A percentile compares a stretch with the other conserved stretches of the same genome.
These are phyloP conservation scores for Archaeoteleia sp. DNA, from an alignment of 2,888 invertebrate genomes.

Conservation along the genomic window DNA sequence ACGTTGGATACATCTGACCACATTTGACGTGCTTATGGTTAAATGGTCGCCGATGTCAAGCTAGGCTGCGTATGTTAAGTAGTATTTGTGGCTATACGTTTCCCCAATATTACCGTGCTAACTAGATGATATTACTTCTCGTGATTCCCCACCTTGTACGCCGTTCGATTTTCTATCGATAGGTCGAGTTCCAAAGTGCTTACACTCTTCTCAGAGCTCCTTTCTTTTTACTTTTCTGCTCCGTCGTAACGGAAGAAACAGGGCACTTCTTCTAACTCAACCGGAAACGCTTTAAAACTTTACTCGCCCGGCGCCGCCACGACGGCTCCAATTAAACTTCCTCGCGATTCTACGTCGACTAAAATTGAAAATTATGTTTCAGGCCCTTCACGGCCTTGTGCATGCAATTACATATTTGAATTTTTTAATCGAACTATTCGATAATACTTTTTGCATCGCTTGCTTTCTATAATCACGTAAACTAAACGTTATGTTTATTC, in stretches of 20 bases:
- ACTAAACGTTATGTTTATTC: too few species aligned
- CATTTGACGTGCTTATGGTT: not conserved
- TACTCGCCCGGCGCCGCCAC: slow-evolving; percentile 30
- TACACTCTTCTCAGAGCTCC: slow-evolving; percentile 1
- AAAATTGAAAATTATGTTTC: slow-evolving; percentile 62
- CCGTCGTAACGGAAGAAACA: slow-evolving; percentile 16
- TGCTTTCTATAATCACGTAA: too few species aligned
- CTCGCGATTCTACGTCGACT: slow-evolving; percentile 48
- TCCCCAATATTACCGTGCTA: slow-evolving; percentile 11
- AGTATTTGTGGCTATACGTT: slow-evolving; percentile 16
- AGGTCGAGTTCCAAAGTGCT: slow-evolving; percentile 24
- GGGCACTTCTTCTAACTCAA: slow-evolving; percentile 53
- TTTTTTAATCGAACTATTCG: too few species aligned
- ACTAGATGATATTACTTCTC: slow-evolving; percentile 24
- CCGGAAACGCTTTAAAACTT: slow-evolving; percentile 64
- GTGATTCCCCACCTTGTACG: slow-evolving; percentile 16
- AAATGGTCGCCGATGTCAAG: not conserved
- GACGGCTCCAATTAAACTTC: slow-evolving; percentile 64
- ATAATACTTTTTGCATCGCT: too few species aligned
- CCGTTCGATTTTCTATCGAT: slow-evolving; percentile 15
- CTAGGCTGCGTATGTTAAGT: slow-evolving; percentile 19
- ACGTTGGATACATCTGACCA: too few species aligned
- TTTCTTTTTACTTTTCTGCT: not conserved
- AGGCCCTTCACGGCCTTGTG: slow-evolving; percentile 5
- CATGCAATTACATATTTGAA: too few species aligned